Conservation (phyloP, 2,888 invertebrate genomes). For the Pristionchus arcanus region DNA sequence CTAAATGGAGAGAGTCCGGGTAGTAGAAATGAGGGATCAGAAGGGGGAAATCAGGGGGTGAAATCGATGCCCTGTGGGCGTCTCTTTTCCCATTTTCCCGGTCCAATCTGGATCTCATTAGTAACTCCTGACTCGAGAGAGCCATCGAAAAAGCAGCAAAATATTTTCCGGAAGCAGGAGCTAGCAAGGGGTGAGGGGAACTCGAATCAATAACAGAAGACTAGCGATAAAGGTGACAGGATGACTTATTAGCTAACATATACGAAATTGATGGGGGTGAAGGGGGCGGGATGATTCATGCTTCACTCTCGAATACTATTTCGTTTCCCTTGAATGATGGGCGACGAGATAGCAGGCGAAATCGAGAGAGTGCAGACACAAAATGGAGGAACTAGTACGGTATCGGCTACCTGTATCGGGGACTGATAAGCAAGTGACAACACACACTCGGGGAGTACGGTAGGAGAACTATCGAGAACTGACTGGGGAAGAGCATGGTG, state of each 20-base stretch:
- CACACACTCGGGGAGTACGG: conserved; percentile 3
- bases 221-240: not conserved
- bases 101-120: conserved; percentile 31
- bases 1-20: not conserved
- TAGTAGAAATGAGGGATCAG: not conserved
- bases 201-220: conserved; percentile 25
- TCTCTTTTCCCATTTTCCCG: not conserved
- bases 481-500: not conserved
- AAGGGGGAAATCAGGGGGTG: not conserved
- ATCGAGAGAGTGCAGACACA: not conserved
- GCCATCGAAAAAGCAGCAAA: not conserved
- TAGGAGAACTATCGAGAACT: not conserved
- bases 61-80: conserved; percentile 13
- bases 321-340: not conserved
- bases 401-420: conserved; percentile 41
- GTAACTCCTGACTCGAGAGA: not conserved
- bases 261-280: not conserved
- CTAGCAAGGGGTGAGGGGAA: not conserved
- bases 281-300: conserved; percentile 25
- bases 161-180: not conserved
- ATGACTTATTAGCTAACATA: not conserved
- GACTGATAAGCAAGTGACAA: conserved; percentile 42
- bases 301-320: not conserved
- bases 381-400: not conserved
- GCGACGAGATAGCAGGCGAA: not conserved